Conservation (phyloP, 2,888 invertebrate species). For the Opisthograptis luteolata region DNA sequence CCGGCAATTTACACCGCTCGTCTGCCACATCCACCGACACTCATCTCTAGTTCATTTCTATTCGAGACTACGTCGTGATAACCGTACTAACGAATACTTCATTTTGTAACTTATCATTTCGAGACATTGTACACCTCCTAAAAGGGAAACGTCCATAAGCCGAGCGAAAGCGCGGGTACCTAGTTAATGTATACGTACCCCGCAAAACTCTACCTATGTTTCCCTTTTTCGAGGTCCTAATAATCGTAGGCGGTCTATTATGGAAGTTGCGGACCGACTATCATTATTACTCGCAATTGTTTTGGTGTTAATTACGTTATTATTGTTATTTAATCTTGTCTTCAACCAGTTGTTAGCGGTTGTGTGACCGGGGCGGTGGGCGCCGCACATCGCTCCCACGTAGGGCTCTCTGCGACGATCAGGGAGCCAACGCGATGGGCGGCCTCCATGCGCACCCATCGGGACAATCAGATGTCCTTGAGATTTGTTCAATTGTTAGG, state of each 20-base stretch:
- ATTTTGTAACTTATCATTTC: slow-evolving; percentile 46
- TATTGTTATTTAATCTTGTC: slow-evolving; percentile 66
- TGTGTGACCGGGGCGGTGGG: slow-evolving; percentile 65
- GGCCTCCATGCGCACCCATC: slow-evolving; percentile 59
- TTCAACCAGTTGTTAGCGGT: slow-evolving; percentile 64
- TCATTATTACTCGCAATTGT: slow-evolving; percentile 63
- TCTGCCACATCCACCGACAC: slow-evolving; percentile 50
- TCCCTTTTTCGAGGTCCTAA: slow-evolving; percentile 65
- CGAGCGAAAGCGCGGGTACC: slow-evolving; percentile 73
- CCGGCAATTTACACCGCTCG: slow-evolving; percentile 52
- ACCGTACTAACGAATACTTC: slow-evolving; percentile 35
- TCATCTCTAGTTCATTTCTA: slow-evolving; percentile 40
- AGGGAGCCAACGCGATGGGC: slow-evolving; percentile 47
- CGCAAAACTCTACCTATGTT: slow-evolving; percentile 68
- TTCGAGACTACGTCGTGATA: slow-evolving; percentile 36
- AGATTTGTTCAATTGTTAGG: slow-evolving; percentile 83
- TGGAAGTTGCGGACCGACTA: slow-evolving; percentile 80
- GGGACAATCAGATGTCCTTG: slow-evolving; percentile 69
- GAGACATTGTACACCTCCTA: slow-evolving; percentile 72
- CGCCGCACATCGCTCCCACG: slow-evolving; percentile 47
- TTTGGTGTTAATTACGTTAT: slow-evolving; percentile 64
- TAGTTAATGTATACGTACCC: slow-evolving; percentile 62
- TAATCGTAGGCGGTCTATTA: slow-evolving; percentile 67
- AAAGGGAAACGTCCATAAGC: slow-evolving; percentile 67
- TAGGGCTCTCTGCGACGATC: slow-evolving; percentile 9